Percentiles rank a stretch among this genome's conserved stretches.
Evolutionary conservation across 1,140 invertebrate genomes (phyloP).

Genomic region (Agrilus planipennis): DNA sequence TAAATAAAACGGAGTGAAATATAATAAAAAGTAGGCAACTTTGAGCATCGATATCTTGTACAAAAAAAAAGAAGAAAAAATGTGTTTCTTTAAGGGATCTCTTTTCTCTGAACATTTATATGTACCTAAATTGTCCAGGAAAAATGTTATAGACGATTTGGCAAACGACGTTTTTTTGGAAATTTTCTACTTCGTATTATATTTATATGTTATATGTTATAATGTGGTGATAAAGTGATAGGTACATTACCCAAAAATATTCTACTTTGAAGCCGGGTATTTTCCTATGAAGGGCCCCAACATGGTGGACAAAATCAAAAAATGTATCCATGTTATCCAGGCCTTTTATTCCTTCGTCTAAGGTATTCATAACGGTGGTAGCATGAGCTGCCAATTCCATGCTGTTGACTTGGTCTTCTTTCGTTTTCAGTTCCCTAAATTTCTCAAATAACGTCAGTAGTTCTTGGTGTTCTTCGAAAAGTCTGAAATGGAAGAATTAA

Average conservation of each 20-base stretch:
- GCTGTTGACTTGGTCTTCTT: constrained; percentile 66
- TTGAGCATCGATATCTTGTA: no score
- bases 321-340: constrained; percentile 76
- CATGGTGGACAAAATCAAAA: constrained; percentile 67
- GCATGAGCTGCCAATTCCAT: constrained; percentile 78
- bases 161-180: no score
- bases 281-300: constrained; percentile 69
- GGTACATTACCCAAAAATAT: constrained; percentile 83
- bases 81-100: no score
- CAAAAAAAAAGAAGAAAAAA: no score
- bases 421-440: constrained; percentile 64
- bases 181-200: no score
- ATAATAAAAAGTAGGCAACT: no score
- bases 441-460: constrained; percentile 70
- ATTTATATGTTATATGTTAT: no score
- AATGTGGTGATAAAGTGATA: no score
- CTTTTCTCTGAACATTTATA: no score
- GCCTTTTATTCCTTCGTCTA: constrained; percentile 75
- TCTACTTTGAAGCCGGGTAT: constrained; percentile 76
- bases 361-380: constrained; percentile 74
- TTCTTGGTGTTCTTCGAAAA: constrained; percentile 80
- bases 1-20: no score
- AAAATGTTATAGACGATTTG: no score
- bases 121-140: no score
- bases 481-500: constrained; percentile 41